These are phyloP conservation scores for Pseudomyrmex pallidus DNA, from an alignment of 1,140 invertebrate genomes.

Conservation along the genomic window DNA sequence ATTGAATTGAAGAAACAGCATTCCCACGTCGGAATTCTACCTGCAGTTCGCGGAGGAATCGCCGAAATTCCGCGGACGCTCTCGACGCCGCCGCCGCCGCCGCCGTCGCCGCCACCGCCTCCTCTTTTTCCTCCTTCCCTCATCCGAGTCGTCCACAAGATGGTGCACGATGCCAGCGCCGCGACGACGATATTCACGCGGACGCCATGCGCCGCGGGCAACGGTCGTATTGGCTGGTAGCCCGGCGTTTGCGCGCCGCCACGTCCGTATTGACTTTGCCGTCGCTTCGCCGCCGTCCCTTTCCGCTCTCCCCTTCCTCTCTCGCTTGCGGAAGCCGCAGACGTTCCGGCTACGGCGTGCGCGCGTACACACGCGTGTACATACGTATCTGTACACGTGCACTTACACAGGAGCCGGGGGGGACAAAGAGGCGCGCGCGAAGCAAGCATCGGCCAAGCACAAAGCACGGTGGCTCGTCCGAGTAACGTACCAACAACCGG, in stretches of 20 bases:
- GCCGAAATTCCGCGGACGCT: not conserved
- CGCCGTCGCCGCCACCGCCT: not conserved
- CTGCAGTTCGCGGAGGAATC: not conserved
- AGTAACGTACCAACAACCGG: conserved; percentile 49
- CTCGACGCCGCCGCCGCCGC: not conserved
- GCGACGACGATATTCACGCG: conserved; percentile 8
- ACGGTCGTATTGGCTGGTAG: conserved; percentile 73
- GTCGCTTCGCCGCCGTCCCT: conserved; percentile 21
- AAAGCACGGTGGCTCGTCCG: conserved; percentile 65
- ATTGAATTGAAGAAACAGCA: not conserved
- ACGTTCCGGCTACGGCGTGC: conserved; percentile 38
- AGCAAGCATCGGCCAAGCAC: conserved; percentile 46
- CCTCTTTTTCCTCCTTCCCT: too few relatives aligned
- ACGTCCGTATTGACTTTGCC: conserved; percentile 83
- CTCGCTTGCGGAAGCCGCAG: conserved; percentile 21
- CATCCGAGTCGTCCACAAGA: conserved; percentile 1
- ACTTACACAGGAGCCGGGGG: not conserved
- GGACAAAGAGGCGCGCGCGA: conserved; percentile 52
- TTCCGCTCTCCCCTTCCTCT: not conserved
- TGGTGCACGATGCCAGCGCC: conserved; percentile 60
- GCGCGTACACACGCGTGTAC: conserved; percentile 64
- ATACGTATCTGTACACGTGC: conserved; percentile 49
- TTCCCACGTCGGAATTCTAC: not conserved
- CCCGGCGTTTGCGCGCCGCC: conserved; percentile 77
- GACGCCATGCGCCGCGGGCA: conserved; percentile 75